These are phyloP conservation scores for Pica pica DNA, from an alignment of 2,113 vertebrate species.

Conservation along the genomic window DNA sequence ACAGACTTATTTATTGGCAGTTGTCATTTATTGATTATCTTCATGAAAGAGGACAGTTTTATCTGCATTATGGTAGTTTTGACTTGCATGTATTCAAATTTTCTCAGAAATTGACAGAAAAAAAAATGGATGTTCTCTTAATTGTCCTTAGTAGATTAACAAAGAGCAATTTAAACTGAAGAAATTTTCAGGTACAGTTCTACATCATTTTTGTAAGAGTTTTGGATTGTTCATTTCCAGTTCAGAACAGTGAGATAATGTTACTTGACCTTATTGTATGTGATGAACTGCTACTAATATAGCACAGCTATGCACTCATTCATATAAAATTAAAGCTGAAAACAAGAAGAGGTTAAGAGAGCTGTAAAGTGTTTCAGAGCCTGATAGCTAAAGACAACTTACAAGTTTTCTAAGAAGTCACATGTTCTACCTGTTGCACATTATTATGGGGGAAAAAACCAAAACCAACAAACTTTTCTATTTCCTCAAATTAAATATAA, in stretches of 20 bases:
- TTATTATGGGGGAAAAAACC: background rate
- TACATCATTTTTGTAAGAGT: background rate
- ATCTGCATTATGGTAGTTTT: slow-evolving; percentile 56
- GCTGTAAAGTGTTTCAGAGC: background rate
- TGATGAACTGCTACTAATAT: background rate
- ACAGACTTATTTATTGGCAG: slow-evolving; percentile 75
- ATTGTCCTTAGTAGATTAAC: background rate
- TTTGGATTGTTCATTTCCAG: background rate
- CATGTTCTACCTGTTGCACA: background rate
- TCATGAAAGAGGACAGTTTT: slow-evolving; percentile 55
- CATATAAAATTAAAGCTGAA: background rate
- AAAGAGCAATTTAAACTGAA: background rate
- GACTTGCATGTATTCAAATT: slow-evolving; percentile 62
- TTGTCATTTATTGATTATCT: slow-evolving; percentile 61
- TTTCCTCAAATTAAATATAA: background rate
- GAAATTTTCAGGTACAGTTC: background rate
- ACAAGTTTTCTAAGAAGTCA: background rate
- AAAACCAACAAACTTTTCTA: background rate
- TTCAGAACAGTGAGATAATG: background rate
- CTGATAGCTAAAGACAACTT: background rate
- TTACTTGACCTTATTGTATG: background rate
- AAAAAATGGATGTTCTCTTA: background rate
- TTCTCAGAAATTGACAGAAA: background rate
- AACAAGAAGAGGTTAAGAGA: background rate
- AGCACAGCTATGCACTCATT: background rate